Percentiles rank a stretch among this genome's conserved stretches.
These are phyloP conservation scores for Cassiopea xamachana DNA, from an alignment of 30 jellyfish, hydroid and myxozoan species.

Conservation along the genomic window DNA sequence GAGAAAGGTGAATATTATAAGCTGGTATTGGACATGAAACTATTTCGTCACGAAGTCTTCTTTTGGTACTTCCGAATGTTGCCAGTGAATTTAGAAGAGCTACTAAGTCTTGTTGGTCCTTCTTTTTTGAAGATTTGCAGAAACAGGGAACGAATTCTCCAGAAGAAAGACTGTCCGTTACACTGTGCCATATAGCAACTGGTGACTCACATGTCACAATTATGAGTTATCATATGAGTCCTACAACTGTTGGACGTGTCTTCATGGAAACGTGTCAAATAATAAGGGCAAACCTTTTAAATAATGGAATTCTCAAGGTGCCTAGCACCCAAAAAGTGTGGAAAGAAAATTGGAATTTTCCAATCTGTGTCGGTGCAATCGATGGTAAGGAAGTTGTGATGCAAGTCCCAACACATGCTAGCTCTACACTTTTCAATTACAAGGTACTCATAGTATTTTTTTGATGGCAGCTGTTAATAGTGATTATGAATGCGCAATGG, in stretches of 20 bases:
- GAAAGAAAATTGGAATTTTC: constrained; percentile 63
- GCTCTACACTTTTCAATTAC: constrained; percentile 50
- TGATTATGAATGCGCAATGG: constrained; percentile 53
- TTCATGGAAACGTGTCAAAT: constrained; percentile 52
- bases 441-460: constrained; percentile 64
- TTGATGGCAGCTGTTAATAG: constrained; percentile 54
- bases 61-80: constrained; percentile 46
- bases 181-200: constrained; percentile 69
- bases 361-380: constrained; percentile 71
- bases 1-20: constrained; percentile 60
- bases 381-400: constrained; percentile 68
- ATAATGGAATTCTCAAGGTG: constrained; percentile 50
- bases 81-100: constrained; percentile 48
- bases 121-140: constrained; percentile 35
- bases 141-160: constrained; percentile 26
- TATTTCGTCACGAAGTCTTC: constrained; percentile 60
- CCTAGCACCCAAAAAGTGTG: constrained; percentile 50
- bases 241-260: constrained; percentile 64
- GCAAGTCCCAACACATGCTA: constrained; percentile 76
- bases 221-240: constrained; percentile 75
- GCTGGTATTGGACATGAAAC: constrained; percentile 64
- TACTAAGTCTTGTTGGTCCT: constrained; percentile 47
- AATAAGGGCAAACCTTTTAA: constrained; percentile 47
- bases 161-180: constrained; percentile 69
- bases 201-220: constrained; percentile 77